A percentile compares a stretch with the other conserved stretches of the same genome.
These are phyloP conservation scores for Actinemys pallida DNA, from an alignment of 2,113 vertebrate species.

Conservation along the genomic window DNA sequence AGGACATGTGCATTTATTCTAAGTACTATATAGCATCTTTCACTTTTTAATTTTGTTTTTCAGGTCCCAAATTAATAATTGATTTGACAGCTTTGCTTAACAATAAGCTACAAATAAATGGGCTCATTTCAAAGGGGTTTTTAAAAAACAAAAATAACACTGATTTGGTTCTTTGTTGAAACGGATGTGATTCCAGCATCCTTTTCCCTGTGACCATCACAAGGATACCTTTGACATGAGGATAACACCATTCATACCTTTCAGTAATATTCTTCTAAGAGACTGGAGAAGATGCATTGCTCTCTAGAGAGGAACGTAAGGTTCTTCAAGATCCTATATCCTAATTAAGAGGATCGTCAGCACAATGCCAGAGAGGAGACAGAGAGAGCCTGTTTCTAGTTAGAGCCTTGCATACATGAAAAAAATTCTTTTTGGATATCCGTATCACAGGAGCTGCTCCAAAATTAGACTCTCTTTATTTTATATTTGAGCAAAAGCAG, in stretches of 20 bases:
- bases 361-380: neutral
- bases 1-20: neutral
- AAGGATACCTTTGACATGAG: rapidly evolving
- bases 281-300: rapidly evolving
- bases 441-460: neutral
- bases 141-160: rapidly evolving
- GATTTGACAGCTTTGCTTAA: neutral
- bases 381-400: neutral
- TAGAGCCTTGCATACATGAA: neutral
- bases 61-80: neutral
- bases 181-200: rapidly evolving
- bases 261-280: neutral
- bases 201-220: rapidly evolving
- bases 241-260: neutral
- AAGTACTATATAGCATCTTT: neutral
- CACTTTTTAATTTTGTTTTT: neutral
- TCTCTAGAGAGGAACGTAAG: rapidly evolving
- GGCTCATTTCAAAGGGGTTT: neutral
- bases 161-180: rapidly evolving
- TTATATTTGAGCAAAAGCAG: rapidly evolving
- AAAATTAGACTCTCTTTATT: neutral
- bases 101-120: neutral
- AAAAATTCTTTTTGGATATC: neutral
- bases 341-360: neutral
- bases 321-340: neutral